Evolutionary conservation across 2,797 vertebrate species (phyloP).

Genomic region (Eutrigla gurnardus): DNA sequence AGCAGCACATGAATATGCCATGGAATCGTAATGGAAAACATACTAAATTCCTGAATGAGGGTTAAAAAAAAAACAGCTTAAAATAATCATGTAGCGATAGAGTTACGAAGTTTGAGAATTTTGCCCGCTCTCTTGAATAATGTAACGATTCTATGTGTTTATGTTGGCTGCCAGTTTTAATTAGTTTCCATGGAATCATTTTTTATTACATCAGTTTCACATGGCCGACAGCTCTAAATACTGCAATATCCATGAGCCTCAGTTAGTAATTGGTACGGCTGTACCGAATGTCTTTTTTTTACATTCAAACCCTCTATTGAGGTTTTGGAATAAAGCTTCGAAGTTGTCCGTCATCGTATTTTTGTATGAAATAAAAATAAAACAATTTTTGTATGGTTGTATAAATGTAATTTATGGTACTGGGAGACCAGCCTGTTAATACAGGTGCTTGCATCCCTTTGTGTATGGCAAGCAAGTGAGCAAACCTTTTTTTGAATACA

Average conservation of each 20-base stretch:
- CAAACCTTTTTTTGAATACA: background rate
- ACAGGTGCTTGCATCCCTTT: too few relatives aligned
- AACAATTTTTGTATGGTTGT: too few relatives aligned
- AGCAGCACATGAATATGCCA: background rate
- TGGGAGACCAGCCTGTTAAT: background rate
- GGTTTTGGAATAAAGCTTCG: background rate
- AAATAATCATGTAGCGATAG: constrained; percentile 3
- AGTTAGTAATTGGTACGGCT: background rate
- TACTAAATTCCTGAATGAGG: background rate
- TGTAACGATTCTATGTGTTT: background rate
- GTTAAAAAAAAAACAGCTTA: background rate
- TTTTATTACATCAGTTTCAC: background rate
- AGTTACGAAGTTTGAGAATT: background rate
- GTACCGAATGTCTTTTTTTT: background rate
- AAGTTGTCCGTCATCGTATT: background rate
- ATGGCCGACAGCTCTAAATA: background rate
- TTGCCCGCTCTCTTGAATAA: background rate
- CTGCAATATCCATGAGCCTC: constrained; percentile 5
- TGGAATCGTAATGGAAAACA: background rate
- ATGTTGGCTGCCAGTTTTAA: background rate
- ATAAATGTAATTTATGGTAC: too few relatives aligned
- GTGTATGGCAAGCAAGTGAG: too few relatives aligned
- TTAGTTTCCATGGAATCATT: background rate
- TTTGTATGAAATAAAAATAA: too few relatives aligned
- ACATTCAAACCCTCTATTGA: background rate